Evolutionary conservation across 2,888 invertebrate genomes (phyloP).

Genomic region (Cataglyphis rosenhaueri): DNA sequence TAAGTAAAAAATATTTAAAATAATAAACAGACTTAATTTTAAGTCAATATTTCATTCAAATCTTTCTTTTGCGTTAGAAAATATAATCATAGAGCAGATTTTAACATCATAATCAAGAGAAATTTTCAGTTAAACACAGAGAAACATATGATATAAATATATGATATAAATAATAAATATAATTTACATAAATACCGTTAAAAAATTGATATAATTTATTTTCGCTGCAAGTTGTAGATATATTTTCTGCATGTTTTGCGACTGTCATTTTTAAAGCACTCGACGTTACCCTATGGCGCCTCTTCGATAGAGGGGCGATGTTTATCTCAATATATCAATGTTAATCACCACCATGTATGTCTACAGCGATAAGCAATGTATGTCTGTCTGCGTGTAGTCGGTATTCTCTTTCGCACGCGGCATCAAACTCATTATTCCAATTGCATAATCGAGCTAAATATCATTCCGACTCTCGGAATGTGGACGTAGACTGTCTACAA

Average conservation of each 20-base stretch:
- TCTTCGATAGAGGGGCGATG: slow-evolving; percentile 12
- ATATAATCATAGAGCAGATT: neutral
- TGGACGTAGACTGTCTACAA: neutral
- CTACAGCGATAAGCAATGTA: slow-evolving; percentile 17
- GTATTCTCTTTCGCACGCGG: slow-evolving; percentile 27
- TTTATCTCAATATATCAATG: slow-evolving; percentile 45
- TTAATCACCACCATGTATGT: slow-evolving; percentile 47
- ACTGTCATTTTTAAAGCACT: slow-evolving; percentile 15
- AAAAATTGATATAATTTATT: neutral
- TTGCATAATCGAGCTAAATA: slow-evolving; percentile 47
- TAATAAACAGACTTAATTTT: neutral
- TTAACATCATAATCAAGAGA: neutral
- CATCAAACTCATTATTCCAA: slow-evolving; percentile 47
- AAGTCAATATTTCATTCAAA: neutral
- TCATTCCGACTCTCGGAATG: slow-evolving; percentile 16
- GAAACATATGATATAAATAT: neutral
- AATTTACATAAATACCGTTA: neutral
- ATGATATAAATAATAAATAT: neutral
- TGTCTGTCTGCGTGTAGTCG: slow-evolving; percentile 17
- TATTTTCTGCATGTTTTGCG: slow-evolving; percentile 24
- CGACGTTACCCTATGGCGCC: slow-evolving; percentile 3
- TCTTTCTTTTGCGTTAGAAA: neutral
- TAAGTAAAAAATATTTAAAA: neutral
- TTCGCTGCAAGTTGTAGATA: neutral
- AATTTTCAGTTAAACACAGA: neutral